Evolutionary conservation across 2,888 invertebrate genomes (phyloP), one percentile per base, ranked within the genome.

Genomic region (Ectemnius continuus): DNA sequence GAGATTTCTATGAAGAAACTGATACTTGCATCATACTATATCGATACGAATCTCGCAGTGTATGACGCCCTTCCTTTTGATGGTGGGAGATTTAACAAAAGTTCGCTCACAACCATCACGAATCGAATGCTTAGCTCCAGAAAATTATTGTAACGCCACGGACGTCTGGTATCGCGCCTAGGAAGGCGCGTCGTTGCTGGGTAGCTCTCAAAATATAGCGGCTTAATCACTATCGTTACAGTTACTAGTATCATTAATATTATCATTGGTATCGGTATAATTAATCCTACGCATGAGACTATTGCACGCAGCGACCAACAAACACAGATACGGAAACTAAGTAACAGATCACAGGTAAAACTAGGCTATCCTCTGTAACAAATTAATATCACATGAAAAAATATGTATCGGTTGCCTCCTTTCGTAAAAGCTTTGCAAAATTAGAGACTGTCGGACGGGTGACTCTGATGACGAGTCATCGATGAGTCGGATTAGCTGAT

Each of bases 341-440:
- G 75, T 83, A 87, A 87, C 84, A 83, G 84, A 87, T 88, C 88
- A 88, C 88, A 88, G 87, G 87, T 87, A 72, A 87, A 86, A 88
- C 84, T 88, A 87, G 82, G 84, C 86, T 87, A 88, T 67, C 75
- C 72, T 79, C 85, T 87, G 84, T 84, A 89, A 87, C 84, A 88
- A 88, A 88, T 85, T 87, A 85, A 83, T 89, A 89, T 89, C 89
- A 89, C 89, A 89, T 87, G 84, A 89, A 88, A 88, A 88, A 88
- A 88, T 88, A 88, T 89, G 87, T 86, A 86, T 88, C 84, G 73
- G 84, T 89, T 88, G 81, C 80, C 79, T 72, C 61, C 71, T 61
- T 73, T 79, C 78, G 61, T 73, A 80, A 82, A 82, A 75, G 81
- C 69, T 79, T 76, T 68, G 67, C 72, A 68, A 80, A 80, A 73